A percentile compares a stretch with the other conserved stretches of the same genome.
Evolutionary conservation across 2,888 invertebrate species (phyloP).

Genomic region (Blera fallax): DNA sequence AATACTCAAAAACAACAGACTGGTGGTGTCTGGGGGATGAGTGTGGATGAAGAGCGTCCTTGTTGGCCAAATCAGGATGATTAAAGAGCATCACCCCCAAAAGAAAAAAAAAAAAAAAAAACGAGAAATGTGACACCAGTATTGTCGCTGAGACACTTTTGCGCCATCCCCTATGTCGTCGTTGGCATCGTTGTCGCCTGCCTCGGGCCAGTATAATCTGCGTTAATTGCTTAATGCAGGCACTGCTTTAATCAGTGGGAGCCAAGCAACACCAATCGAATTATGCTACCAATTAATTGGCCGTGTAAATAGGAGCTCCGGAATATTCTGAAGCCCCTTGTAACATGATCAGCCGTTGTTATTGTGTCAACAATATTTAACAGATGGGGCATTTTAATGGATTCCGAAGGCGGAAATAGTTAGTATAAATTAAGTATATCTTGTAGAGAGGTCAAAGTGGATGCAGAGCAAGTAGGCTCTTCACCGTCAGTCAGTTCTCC

Average conservation of each 20-base stretch:
- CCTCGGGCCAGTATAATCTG: slow-evolving; percentile 41
- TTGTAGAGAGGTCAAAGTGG: not conserved
- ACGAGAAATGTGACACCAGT: slow-evolving; percentile 18
- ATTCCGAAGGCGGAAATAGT: not conserved
- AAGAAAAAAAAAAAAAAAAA: not conserved
- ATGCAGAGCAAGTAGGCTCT: not conserved
- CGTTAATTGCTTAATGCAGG: slow-evolving; percentile 57
- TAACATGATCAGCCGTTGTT: slow-evolving; percentile 23
- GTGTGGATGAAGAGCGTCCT: not conserved
- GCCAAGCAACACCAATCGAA: slow-evolving; percentile 42
- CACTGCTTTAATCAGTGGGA: slow-evolving; percentile 41
- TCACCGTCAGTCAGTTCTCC: not conserved
- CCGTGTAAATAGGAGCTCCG: slow-evolving; percentile 33
- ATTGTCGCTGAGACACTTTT: not conserved
- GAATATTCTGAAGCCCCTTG: not conserved
- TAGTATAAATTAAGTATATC: not conserved
- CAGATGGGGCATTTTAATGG: slow-evolving; percentile 12
- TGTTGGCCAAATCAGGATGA: slow-evolving; percentile 23
- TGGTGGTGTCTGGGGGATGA: not conserved
- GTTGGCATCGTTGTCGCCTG: not conserved
- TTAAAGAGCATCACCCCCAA: not conserved
- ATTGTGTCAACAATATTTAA: slow-evolving; percentile 13
- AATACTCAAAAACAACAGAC: slow-evolving; percentile 6
- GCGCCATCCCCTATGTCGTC: not conserved
- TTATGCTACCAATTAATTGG: slow-evolving; percentile 54